Conservation (phyloP, 2,797 vertebrate species). For the Odontamblyopus lacepedii region DNA sequence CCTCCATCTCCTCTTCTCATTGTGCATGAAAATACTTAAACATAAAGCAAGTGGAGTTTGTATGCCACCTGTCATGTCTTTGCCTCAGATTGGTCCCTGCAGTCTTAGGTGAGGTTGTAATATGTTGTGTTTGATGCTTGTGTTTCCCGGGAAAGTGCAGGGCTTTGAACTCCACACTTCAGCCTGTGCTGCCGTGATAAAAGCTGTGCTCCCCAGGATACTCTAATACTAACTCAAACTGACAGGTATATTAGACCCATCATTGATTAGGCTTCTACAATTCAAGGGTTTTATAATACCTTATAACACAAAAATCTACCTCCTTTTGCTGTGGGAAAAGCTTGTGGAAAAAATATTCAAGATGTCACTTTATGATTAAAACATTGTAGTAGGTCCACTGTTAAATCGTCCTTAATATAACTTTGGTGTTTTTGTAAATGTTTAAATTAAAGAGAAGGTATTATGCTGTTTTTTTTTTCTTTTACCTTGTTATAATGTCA, state of each 20-base stretch:
- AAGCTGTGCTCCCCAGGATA: slow-evolving; percentile 1
- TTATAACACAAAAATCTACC: neutral
- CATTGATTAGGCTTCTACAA: neutral
- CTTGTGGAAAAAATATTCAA: neutral
- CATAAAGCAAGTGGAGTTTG: neutral
- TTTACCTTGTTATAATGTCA: no score
- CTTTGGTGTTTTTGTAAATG: no score
- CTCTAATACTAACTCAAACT: slow-evolving; percentile 5
- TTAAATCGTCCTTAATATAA: neutral
- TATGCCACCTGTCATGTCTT: neutral
- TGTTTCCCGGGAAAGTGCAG: slow-evolving; percentile 26
- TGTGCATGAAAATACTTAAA: slow-evolving; percentile 2
- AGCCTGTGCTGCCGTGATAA: slow-evolving; percentile 9
- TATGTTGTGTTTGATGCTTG: slow-evolving; percentile 16
- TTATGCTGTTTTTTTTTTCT: no score
- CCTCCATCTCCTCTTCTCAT: slow-evolving; percentile 1
- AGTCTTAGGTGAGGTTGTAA: slow-evolving; percentile 3
- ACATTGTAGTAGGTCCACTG: neutral
- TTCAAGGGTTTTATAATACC: neutral
- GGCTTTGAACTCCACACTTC: slow-evolving; percentile 26
- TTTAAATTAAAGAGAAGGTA: no score
- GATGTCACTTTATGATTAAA: neutral
- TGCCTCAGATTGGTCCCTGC: slow-evolving; percentile 13
- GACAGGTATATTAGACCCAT: neutral
- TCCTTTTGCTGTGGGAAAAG: neutral